phyloP scores from a whole-genome alignment of 2,113 vertebrate species.

The Poecile atricapillus region DNA sequence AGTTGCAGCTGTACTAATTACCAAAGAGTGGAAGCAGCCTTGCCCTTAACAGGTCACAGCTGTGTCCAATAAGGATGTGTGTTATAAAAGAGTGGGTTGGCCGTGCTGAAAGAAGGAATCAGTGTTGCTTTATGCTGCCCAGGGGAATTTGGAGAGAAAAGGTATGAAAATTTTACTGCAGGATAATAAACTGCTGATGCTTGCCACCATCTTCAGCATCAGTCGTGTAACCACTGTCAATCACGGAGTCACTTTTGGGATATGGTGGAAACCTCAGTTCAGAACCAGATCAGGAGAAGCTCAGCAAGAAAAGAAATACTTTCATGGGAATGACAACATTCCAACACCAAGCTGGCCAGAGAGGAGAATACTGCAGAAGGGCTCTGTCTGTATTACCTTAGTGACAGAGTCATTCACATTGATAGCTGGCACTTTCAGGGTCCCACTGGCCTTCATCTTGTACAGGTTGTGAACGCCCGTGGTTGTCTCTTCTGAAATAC shows the following conservation, averaged over 20 bases:
- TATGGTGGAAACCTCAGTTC: background rate
- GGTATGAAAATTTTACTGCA: background rate
- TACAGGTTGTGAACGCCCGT: conserved; percentile 97
- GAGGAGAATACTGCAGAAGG: background rate
- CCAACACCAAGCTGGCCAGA: background rate
- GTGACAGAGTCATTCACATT: conserved; percentile 98
- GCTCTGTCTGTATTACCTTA: conserved; percentile 77
- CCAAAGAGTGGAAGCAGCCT: background rate
- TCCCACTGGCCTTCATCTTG: conserved; percentile 90
- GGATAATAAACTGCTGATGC: background rate
- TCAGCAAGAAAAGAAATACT: background rate
- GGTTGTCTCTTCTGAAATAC: conserved; percentile 95
- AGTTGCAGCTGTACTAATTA: background rate
- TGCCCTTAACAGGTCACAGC: background rate
- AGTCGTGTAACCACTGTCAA: background rate
- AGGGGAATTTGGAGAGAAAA: background rate
- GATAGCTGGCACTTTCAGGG: conserved; percentile 92
- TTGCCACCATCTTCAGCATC: background rate
- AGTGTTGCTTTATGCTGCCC: background rate
- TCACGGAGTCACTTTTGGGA: background rate
- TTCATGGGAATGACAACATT: background rate
- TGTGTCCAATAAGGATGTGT: background rate
- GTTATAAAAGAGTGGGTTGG: background rate
- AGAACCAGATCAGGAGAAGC: background rate
- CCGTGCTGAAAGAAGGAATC: background rate